Conservation (phyloP, 2,888 invertebrate genomes). For the Parasteatoda lunata region DNA sequence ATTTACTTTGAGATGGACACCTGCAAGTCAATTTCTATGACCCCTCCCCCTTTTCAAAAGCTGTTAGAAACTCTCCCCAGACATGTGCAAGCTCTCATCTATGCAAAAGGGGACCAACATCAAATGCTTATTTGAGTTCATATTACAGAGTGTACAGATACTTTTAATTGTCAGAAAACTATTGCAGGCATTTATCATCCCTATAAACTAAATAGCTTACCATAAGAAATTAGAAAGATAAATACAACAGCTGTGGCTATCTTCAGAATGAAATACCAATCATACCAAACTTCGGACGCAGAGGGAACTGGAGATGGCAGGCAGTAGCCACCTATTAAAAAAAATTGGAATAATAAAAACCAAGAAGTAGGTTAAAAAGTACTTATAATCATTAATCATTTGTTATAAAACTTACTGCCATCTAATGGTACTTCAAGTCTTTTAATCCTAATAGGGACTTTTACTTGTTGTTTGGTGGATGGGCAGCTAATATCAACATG, state of each 20-base stretch:
- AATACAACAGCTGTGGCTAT: constrained; percentile 6
- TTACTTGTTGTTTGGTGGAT: constrained; percentile 54
- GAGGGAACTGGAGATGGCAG: constrained; percentile 19
- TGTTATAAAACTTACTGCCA: constrained; percentile 31
- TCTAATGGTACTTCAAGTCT: constrained; percentile 37
- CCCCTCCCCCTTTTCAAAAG: too few species aligned
- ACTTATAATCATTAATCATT: neutral
- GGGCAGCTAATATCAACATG: constrained; percentile 61
- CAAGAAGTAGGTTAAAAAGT: neutral
- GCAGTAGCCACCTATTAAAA: constrained; percentile 29
- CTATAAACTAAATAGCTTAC: constrained; percentile 23
- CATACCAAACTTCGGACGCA: constrained; percentile 26
- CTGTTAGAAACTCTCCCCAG: too few species aligned
- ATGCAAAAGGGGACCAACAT: too few species aligned
- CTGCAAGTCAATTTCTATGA: too few species aligned
- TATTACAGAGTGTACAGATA: too few species aligned
- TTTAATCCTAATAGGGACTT: constrained; percentile 48
- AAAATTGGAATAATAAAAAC: neutral
- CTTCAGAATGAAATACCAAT: constrained; percentile 39
- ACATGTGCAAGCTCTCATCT: too few species aligned
- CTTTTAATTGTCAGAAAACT: too few species aligned
- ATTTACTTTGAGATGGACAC: too few species aligned
- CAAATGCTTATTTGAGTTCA: too few species aligned
- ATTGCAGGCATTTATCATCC: too few species aligned
- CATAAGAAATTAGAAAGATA: constrained; percentile 22